These are phyloP conservation scores for Caenorhabditis sp. DNA, from an alignment of 2,888 invertebrate genomes.

Conservation along the genomic window DNA sequence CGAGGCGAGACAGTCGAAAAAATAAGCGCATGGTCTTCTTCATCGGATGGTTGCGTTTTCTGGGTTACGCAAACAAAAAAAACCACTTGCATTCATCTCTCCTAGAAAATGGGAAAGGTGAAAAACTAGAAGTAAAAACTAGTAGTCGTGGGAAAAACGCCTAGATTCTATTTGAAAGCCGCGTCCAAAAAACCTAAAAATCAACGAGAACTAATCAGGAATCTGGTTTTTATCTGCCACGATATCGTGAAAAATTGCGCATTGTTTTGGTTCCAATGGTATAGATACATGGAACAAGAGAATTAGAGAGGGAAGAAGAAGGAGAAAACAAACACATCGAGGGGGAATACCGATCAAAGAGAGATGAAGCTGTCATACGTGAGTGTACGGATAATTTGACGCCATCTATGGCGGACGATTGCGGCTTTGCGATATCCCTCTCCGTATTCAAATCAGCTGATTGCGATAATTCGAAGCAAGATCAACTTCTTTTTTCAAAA, in stretches of 20 bases:
- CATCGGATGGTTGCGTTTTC: conserved; percentile 28
- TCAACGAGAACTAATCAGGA: background rate
- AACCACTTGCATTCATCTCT: conserved; percentile 6
- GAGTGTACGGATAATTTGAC: conserved; percentile 53
- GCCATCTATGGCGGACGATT: conserved; percentile 30
- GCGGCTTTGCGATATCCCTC: conserved; percentile 14
- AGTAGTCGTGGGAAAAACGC: background rate
- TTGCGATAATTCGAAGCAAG: background rate
- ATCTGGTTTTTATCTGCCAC: conserved; percentile 19
- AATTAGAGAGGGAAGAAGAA: conserved; percentile 27
- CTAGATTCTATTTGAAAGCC: background rate
- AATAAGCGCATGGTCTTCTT: background rate
- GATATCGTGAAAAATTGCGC: conserved; percentile 7
- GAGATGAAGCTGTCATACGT: conserved; percentile 19
- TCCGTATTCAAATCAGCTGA: conserved; percentile 4
- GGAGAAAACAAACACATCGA: conserved; percentile 11
- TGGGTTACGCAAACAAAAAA: conserved; percentile 56
- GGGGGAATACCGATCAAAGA: conserved; percentile 17
- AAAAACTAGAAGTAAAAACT: conserved; percentile 9
- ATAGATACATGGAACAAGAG: conserved; percentile 15
- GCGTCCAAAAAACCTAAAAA: background rate
- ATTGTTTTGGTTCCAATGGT: background rate
- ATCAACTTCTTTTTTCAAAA: background rate
- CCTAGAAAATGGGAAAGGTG: background rate
- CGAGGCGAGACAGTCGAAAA: background rate